Evolutionary conservation across 1,140 invertebrate species (phyloP).

Genomic region (Diorhabda sublineata): DNA sequence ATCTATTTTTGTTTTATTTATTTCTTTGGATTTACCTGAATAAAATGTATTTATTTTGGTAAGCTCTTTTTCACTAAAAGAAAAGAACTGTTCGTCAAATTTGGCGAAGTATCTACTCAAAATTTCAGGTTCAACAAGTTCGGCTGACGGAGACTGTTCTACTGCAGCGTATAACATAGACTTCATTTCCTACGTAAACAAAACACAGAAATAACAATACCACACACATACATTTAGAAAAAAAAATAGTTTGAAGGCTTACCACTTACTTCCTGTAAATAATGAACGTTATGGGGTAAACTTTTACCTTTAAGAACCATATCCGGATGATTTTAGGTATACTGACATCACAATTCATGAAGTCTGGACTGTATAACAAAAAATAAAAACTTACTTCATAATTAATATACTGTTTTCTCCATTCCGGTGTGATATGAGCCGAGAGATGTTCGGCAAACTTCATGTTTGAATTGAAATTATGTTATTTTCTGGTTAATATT

Average conservation of each 20-base stretch:
- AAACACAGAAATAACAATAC: not conserved
- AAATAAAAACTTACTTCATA: constrained; percentile 21
- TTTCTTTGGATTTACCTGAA: constrained; percentile 61
- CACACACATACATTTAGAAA: not conserved
- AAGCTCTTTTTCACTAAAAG: constrained; percentile 91
- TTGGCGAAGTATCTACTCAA: constrained; percentile 87
- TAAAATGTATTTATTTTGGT: constrained; percentile 97
- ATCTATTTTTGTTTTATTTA: not conserved
- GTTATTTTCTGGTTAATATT: not conserved
- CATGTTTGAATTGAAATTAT: constrained; percentile 51
- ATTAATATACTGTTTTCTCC: constrained; percentile 78
- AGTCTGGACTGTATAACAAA: no score
- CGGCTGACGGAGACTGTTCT: constrained; percentile 82
- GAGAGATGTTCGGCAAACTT: constrained; percentile 85
- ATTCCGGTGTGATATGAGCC: constrained; percentile 89
- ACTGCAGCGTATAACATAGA: constrained; percentile 83
- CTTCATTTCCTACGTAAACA: constrained; percentile 76
- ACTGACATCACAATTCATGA: no score
- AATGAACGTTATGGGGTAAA: no score
- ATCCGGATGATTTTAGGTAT: no score
- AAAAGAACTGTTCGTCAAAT: constrained; percentile 95
- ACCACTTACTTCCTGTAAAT: no score
- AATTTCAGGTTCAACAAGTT: constrained; percentile 83
- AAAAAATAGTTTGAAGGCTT: not conserved
- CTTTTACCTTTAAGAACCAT: no score